Conservation (phyloP, 2,113 vertebrate genomes). For the Anhinga anhinga region DNA sequence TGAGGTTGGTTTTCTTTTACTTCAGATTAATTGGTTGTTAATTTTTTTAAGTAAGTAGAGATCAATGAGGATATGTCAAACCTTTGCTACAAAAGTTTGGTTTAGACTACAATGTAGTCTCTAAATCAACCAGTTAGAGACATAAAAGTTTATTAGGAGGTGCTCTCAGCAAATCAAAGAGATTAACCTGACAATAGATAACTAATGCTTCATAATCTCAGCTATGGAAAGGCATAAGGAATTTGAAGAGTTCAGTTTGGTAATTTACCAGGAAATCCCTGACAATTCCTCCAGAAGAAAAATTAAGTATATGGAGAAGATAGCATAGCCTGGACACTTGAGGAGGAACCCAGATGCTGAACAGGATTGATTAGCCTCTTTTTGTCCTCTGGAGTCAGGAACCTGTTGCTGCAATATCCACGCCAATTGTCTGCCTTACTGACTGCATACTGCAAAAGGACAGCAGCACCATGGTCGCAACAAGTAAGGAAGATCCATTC, state of each 20-base stretch:
- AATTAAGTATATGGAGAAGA: neutral
- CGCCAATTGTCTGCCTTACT: neutral
- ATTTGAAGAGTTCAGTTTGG: neutral
- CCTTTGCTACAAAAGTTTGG: neutral
- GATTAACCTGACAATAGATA: neutral
- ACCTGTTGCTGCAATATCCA: neutral
- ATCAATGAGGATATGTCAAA: neutral
- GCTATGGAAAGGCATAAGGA: neutral
- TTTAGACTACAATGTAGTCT: neutral
- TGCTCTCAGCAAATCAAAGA: neutral
- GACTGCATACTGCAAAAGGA: accelerated
- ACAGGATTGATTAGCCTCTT: neutral
- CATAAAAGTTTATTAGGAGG: neutral
- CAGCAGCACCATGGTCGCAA: neutral
- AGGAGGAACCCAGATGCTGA: neutral
- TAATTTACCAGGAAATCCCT: neutral
- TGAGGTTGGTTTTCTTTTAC: neutral
- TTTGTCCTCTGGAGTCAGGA: neutral
- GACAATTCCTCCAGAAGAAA: neutral
- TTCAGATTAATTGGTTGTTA: neutral
- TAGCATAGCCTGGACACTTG: neutral
- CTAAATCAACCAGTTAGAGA: neutral
- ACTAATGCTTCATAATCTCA: neutral
- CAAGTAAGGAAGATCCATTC: neutral
- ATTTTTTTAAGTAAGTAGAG: neutral